A percentile compares a stretch with the other conserved stretches of the same genome.
These are phyloP conservation scores for Andrena haemorrhoa DNA, from an alignment of 2,888 invertebrate genomes.

Conservation along the genomic window DNA sequence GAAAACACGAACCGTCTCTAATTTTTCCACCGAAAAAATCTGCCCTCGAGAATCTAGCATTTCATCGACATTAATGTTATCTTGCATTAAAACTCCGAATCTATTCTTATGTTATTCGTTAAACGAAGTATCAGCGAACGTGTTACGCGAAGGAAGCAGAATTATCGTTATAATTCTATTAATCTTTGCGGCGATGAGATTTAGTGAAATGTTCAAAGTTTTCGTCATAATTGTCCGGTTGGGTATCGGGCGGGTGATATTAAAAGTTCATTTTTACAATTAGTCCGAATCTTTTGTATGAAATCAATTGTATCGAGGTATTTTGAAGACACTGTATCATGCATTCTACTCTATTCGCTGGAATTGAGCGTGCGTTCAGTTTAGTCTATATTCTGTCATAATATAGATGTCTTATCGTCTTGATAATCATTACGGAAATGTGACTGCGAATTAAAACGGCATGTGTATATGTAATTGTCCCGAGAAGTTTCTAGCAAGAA, in stretches of 20 bases:
- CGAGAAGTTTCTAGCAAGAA: neutral
- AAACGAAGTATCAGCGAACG: slow-evolving; percentile 31
- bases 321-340: no score
- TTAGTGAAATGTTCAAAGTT: neutral
- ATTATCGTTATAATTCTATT: neutral
- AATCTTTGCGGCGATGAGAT: neutral
- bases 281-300: neutral
- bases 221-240: neutral
- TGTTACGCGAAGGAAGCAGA: slow-evolving; percentile 31
- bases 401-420: slow-evolving; percentile 16
- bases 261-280: neutral
- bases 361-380: no score
- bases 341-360: no score
- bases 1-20: neutral
- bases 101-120: slow-evolving; percentile 31
- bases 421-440: neutral
- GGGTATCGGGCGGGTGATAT: neutral
- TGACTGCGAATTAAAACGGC: neutral
- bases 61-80: slow-evolving; percentile 30
- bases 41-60: slow-evolving; percentile 5
- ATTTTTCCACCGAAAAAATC: neutral
- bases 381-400: slow-evolving; percentile 7
- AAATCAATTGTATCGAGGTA: slow-evolving; percentile 1
- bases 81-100: slow-evolving; percentile 27
- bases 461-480: neutral